Conservation (phyloP, 2,797 vertebrate genomes). For the Danio albolineatus region DNA sequence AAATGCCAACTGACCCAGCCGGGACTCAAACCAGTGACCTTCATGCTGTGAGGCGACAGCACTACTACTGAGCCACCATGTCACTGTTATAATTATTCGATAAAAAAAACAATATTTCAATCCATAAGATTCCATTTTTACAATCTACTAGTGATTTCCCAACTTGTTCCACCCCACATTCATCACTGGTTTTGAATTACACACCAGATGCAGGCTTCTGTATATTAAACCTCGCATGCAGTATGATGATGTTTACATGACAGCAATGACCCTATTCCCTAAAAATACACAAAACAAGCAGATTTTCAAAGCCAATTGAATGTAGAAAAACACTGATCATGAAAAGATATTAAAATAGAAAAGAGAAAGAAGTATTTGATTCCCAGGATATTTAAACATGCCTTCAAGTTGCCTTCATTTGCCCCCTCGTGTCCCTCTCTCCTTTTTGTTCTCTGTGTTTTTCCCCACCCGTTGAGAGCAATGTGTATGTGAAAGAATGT, state of each 20-base stretch:
- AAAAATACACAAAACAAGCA: constrained; percentile 39
- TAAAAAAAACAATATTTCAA: no score
- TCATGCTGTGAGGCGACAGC: no score
- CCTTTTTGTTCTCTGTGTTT: constrained; percentile 69
- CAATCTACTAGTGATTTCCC: not conserved
- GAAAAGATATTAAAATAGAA: constrained; percentile 56
- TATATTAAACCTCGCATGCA: not conserved
- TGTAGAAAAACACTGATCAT: constrained; percentile 47
- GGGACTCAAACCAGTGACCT: no score
- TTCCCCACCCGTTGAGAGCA: constrained; percentile 33
- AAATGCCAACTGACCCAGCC: no score
- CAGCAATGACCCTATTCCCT: constrained; percentile 18
- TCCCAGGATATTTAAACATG: constrained; percentile 54
- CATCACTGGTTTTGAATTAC: not conserved
- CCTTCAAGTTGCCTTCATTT: constrained; percentile 24
- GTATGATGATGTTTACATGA: constrained; percentile 10
- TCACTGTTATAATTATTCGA: no score
- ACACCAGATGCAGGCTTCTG: not conserved
- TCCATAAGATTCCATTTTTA: not conserved
- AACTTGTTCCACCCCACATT: not conserved
- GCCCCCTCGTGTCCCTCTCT: constrained; percentile 31
- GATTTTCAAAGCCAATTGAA: constrained; percentile 35
- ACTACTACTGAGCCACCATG: no score
- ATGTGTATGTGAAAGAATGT: constrained; percentile 80
- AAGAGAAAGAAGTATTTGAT: constrained; percentile 42